Evolutionary conservation across 2,797 vertebrate species (phyloP).

Genomic region (Molothrus ater): DNA sequence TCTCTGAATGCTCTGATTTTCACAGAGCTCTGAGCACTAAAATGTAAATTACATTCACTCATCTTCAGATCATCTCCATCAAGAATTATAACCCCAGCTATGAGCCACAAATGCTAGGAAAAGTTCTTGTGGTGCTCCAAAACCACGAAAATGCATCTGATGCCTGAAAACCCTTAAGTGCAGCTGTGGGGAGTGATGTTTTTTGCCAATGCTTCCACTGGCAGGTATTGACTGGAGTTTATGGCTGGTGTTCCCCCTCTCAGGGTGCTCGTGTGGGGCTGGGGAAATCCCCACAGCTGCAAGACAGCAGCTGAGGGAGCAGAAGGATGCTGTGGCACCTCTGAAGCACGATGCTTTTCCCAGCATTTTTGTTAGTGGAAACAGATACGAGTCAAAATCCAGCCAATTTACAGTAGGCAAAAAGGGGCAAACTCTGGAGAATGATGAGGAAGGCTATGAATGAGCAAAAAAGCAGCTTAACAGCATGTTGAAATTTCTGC

Average conservation of each 20-base stretch:
- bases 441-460: background rate
- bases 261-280: rapidly evolving
- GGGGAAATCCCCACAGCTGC: background rate
- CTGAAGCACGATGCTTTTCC: background rate
- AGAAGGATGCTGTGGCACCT: background rate
- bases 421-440: background rate
- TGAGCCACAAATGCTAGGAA: background rate
- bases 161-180: background rate
- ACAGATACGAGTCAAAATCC: background rate
- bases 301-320: background rate
- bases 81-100: background rate
- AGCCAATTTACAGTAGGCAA: background rate
- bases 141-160: background rate
- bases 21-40: constrained; percentile 35
- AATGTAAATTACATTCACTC: background rate
- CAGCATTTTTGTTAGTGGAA: background rate
- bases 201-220: background rate
- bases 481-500: background rate
- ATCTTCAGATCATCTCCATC: background rate
- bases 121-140: background rate
- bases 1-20: background rate
- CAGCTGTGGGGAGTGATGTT: rapidly evolving
- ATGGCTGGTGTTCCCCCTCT: background rate
- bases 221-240: background rate
- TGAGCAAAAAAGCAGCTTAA: background rate